Conservation (phyloP, 2,888 invertebrate genomes). For the Cremastinae sp. region DNA sequence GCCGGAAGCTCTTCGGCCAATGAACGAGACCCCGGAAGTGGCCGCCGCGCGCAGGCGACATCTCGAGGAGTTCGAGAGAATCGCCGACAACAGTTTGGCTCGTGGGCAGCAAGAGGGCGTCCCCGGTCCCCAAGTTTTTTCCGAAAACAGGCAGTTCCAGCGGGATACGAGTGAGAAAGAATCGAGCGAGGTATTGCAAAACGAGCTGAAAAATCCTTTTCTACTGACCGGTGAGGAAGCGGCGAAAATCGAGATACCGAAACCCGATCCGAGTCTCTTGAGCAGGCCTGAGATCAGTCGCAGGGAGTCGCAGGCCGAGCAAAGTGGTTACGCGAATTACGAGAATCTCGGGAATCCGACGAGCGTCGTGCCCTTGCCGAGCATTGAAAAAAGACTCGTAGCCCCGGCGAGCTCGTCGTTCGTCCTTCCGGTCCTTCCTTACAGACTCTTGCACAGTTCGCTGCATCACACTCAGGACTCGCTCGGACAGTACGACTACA, state of each 20-base stretch:
- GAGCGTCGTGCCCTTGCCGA: conserved; percentile 48
- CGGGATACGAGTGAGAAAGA: conserved; percentile 11
- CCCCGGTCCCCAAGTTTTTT: conserved; percentile 8
- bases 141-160: conserved; percentile 24
- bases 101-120: background rate
- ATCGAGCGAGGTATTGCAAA: background rate
- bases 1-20: conserved; percentile 71
- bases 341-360: conserved; percentile 28
- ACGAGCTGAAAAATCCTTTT: conserved; percentile 68
- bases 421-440: conserved; percentile 70
- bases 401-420: conserved; percentile 61
- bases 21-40: conserved; percentile 81
- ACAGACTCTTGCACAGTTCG: conserved; percentile 73
- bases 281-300: conserved; percentile 21
- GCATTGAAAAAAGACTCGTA: conserved; percentile 40
- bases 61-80: conserved; percentile 69
- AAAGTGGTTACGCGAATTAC: conserved; percentile 16
- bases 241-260: conserved; percentile 68
- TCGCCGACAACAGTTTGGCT: conserved; percentile 39
- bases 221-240: conserved; percentile 69
- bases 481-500: conserved; percentile 83
- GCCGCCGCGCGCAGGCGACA: conserved; percentile 80
- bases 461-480: conserved; percentile 83
- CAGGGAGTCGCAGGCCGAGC: conserved; percentile 8
- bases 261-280: conserved; percentile 65